Base-by-base conservation (phyloP, 2,797 vertebrate species). In the Euthynnus affinis region DNA sequence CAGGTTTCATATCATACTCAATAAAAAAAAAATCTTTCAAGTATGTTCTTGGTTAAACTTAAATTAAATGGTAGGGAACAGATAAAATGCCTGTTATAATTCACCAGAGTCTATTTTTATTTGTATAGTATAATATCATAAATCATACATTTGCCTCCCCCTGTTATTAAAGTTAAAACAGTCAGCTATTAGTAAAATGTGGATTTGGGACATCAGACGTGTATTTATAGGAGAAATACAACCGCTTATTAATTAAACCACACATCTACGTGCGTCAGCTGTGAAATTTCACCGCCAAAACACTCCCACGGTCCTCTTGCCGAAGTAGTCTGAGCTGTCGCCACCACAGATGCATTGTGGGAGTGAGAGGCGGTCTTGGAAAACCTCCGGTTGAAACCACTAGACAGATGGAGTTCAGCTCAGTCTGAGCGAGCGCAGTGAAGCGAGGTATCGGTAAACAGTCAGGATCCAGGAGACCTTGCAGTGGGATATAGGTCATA, bases 271-370 rank as follows among this genome's bases (percentile, higher is more conserved):
- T 9, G 12, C 6, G 32, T 72, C 27, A 29, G 40, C 68, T 67
- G 61, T 53, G 32, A 77, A 15, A 18, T 70, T 46, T 60, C 29
- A 6, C 17, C 2, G 5, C 64, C 74, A 53, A n/a, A n/a, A 49
- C 34, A 18, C 75, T 79, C 64, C 49, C 72, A 76, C 77, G n/a
- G 6, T 79, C 66, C 17, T 56, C 46, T 46, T 46, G 25, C 69
- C 62, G 29, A 27, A 32, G 22, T n/a, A 59, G 48, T 23, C 18
- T 20, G 40, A 67, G 68, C 46, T 32, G 46, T 25, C 7, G 9
- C 22, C 25, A 3, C 25, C 66, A 42, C 86, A 88, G 82, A 85
- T 88, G 84, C 82, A 81, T 82, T 18, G 78, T 87, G 74, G 87
- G 82, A 88, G 82, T 59, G 14, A n/a, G 61, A 48, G 53, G 51